Percentiles rank a stretch among this genome's conserved stretches.
phyloP scores from a whole-genome alignment of 2,113 vertebrate genomes.

The Caretta caretta region DNA sequence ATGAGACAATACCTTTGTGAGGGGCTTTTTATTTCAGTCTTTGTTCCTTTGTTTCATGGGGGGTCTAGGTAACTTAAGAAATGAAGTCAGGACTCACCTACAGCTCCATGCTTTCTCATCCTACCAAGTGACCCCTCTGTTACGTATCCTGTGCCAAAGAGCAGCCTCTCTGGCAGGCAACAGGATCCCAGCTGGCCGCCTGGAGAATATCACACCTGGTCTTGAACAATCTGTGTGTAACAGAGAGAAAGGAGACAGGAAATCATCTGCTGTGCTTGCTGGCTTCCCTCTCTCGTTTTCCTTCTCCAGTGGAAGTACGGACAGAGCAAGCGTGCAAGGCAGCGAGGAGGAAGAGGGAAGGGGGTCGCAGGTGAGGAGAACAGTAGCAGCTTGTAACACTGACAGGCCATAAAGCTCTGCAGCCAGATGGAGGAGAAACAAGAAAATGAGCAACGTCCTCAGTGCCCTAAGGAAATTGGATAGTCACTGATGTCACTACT shows the following conservation, averaged over 20 bases:
- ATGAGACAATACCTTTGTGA: background rate
- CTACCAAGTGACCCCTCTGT: slow-evolving; percentile 27
- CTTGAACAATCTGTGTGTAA: background rate
- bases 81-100: slow-evolving; percentile 31
- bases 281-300: background rate
- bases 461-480: rapidly evolving
- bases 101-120: background rate
- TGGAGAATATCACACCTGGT: background rate
- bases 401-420: rapidly evolving
- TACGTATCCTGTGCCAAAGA: slow-evolving; percentile 24
- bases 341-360: background rate
- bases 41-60: slow-evolving; percentile 28
- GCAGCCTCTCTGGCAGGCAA: background rate
- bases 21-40: slow-evolving; percentile 27
- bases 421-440: background rate
- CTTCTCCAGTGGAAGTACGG: background rate
- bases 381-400: background rate
- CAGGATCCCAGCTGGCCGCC: rapidly evolving
- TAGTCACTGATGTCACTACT: background rate
- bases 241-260: background rate
- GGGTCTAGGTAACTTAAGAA: background rate
- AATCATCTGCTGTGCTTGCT: background rate
- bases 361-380: background rate
- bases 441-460: background rate
- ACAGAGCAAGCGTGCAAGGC: background rate